Evolutionary conservation across 1,140 invertebrate genomes (phyloP).

Genomic region (Cardiocondyla obscurior): DNA sequence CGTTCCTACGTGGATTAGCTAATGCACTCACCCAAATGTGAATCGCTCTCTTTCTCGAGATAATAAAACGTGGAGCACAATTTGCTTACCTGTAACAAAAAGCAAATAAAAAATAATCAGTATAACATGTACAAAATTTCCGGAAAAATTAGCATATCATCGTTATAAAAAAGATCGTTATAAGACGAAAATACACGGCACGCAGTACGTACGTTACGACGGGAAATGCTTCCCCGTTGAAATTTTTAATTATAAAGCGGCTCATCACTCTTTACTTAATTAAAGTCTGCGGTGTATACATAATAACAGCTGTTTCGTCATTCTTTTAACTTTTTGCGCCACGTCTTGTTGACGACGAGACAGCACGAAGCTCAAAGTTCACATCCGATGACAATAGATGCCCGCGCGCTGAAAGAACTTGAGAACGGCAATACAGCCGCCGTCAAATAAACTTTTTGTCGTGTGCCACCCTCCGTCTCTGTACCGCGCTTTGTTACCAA

Average conservation of each 20-base stretch:
- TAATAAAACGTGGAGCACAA: not conserved
- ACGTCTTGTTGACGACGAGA: not conserved
- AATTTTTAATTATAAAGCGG: not conserved
- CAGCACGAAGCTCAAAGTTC: slow-evolving; percentile 32
- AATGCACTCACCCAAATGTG: slow-evolving; percentile 24
- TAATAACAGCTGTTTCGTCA: slow-evolving; percentile 25
- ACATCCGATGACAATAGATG: slow-evolving; percentile 21
- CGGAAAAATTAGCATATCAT: not conserved
- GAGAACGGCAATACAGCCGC: slow-evolving; percentile 7
- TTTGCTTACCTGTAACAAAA: slow-evolving; percentile 64
- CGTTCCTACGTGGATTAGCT: not conserved
- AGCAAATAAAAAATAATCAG: not conserved
- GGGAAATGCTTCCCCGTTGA: not conserved
- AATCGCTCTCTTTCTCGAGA: not conserved
- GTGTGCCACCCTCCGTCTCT: not conserved
- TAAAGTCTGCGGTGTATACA: not conserved
- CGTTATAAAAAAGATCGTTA: not conserved
- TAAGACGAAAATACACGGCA: not conserved
- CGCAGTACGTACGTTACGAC: not conserved
- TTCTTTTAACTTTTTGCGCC: slow-evolving; percentile 18
- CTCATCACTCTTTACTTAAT: slow-evolving; percentile 17
- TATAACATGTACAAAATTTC: not conserved
- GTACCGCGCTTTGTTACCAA: not conserved
- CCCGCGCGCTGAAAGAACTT: slow-evolving; percentile 21
- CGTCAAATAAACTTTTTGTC: slow-evolving; percentile 34